Conservation (phyloP, 2,797 vertebrate species). For the Cossypha caffra region DNA sequence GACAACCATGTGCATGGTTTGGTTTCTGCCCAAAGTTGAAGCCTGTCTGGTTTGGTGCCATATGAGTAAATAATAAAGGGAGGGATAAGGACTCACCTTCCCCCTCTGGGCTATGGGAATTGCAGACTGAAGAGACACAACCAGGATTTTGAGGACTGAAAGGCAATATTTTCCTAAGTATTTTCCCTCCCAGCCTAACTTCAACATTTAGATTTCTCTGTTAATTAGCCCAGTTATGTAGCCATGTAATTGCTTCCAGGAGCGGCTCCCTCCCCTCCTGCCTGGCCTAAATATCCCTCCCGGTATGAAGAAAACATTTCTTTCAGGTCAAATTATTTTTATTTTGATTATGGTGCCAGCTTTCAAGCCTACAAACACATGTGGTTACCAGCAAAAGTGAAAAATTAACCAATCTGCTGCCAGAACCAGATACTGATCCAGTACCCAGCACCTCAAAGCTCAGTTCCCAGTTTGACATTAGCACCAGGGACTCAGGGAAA, state of each 20-base stretch:
- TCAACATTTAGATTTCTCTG: constrained; percentile 19
- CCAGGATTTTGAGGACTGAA: background rate
- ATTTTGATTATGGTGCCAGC: background rate
- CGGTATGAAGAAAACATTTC: constrained; percentile 37
- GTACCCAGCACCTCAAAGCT: background rate
- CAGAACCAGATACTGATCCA: background rate
- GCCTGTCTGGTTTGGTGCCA: background rate
- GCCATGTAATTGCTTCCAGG: constrained; percentile 62
- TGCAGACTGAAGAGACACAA: background rate
- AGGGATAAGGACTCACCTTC: background rate
- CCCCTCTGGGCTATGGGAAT: background rate
- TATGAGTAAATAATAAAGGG: background rate
- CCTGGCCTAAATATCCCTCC: constrained; percentile 30
- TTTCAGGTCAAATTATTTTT: constrained; percentile 44
- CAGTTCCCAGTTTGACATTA: background rate
- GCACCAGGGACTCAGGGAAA: background rate
- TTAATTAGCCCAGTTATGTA: constrained; percentile 47
- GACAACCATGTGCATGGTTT: background rate
- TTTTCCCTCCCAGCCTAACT: constrained; percentile 6
- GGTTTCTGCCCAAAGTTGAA: background rate
- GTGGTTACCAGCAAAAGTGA: background rate
- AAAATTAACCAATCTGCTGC: background rate
- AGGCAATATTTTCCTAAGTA: background rate
- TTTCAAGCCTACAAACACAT: constrained; percentile 1
- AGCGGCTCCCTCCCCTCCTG: background rate